Evolutionary conservation across 2,888 invertebrate genomes (phyloP).

Genomic region (Xestia c-nigrum): DNA sequence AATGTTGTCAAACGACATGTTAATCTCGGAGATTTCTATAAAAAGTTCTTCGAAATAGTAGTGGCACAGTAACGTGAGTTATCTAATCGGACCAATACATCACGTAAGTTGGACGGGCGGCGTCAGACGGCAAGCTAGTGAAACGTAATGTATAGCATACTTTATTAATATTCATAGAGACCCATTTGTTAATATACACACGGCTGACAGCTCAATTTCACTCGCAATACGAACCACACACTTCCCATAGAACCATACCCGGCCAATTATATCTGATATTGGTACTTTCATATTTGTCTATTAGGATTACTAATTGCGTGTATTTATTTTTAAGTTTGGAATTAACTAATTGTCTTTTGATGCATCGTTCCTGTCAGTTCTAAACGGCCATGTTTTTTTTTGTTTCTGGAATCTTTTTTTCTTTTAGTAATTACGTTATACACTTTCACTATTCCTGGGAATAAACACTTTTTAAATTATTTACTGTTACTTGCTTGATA

Average conservation of each 20-base stretch:
- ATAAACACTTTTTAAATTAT: background rate
- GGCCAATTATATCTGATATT: constrained; percentile 75
- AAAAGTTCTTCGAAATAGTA: constrained; percentile 55
- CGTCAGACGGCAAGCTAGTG: constrained; percentile 69
- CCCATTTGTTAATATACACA: constrained; percentile 87
- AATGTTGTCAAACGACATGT: constrained; percentile 66
- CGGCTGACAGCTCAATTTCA: constrained; percentile 88
- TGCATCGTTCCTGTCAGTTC: constrained; percentile 47
- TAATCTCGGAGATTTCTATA: constrained; percentile 58
- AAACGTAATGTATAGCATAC: constrained; percentile 76
- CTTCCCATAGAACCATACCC: constrained; percentile 71
- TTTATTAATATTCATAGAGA: constrained; percentile 88
- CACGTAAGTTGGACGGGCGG: constrained; percentile 61
- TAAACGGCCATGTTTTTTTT: constrained; percentile 39
- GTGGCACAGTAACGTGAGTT: constrained; percentile 53
- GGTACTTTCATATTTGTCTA: constrained; percentile 60
- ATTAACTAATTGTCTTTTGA: constrained; percentile 58
- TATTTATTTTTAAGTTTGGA: constrained; percentile 52
- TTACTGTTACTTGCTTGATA: background rate
- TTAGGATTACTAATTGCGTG: constrained; percentile 62
- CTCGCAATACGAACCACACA: constrained; percentile 74
- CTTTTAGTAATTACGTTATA: background rate
- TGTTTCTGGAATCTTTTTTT: constrained; percentile 29
- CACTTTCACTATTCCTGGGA: constrained; percentile 38
- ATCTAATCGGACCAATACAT: constrained; percentile 71